Evolutionary conservation across 2,113 vertebrate species (phyloP), one percentile per base, ranked within the genome.

Genomic region (Psammodynastes pulverulentus): DNA sequence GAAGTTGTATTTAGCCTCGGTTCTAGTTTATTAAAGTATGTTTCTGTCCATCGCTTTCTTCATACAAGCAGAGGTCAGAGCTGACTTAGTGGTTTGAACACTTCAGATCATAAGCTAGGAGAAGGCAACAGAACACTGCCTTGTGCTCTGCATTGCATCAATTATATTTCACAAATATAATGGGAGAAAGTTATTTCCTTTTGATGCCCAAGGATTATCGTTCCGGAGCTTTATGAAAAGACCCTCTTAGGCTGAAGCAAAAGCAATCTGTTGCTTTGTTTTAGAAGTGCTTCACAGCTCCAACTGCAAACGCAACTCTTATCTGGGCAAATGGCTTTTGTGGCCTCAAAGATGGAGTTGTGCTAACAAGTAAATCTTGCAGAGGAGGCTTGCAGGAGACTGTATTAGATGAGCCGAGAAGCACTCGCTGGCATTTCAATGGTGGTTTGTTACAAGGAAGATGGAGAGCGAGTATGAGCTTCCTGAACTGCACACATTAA

Each of bases 401-500:
- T 19, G 29, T 12, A 48, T 94, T 93, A 92, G 84, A 91, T 67
- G 84, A 93, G 90, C 92, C 5, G 93, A 89, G 91, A 93, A 95
- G 84, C 90, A 87, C 91, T n/a, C 85, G 58, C 85, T 0, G 15
- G 85, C 46, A 62, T 34, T 62, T 87, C 34, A 51, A 19, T 9
- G 29, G 87, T 9, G 17, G 72, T 21, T 79, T 8, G 72, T 79
- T 79, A 21, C 34, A 79, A 62, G 17, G 43, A 45, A 7, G 26
- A 5, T 1, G 8, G 39, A 2, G 15, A 3, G 8, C n/a, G 19
- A 9, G 19, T 6, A 29, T 67, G 84, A 21, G 9, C 34, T 1
- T 95, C 91, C 89, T 94, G 94, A 94, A 93, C 96, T 90, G 90
- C 15, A 19, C 12, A 17, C 34, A 84, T 10, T 94, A 88, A 87